These are phyloP conservation scores for Mungos mungo DNA, from an alignment of 2,113 vertebrate species.

Conservation along the genomic window DNA sequence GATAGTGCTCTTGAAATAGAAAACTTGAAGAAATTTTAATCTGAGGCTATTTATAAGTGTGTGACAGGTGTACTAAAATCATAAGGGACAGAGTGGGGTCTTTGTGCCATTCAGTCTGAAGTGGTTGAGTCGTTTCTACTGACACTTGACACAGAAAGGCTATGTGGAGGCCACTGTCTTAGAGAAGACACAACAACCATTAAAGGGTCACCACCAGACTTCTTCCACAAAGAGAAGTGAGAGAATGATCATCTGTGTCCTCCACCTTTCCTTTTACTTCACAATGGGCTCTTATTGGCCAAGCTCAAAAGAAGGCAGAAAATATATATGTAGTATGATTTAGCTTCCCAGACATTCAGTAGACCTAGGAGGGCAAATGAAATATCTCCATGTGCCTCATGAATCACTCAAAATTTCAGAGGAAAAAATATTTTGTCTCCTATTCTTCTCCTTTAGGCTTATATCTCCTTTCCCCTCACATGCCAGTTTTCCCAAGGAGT, in stretches of 20 bases:
- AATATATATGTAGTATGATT: neutral
- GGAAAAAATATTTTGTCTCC: neutral
- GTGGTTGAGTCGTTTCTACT: neutral
- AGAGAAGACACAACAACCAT: too few species aligned
- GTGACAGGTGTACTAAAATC: neutral
- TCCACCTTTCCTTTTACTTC: neutral
- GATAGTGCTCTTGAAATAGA: neutral
- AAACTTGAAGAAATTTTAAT: neutral
- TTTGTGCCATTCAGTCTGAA: neutral
- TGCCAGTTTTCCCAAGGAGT: neutral
- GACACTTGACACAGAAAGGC: neutral
- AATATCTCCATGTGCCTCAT: neutral
- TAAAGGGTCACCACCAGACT: neutral
- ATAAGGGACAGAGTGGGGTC: neutral
- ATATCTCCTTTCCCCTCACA: neutral
- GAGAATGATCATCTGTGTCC: accelerated
- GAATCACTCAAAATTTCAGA: neutral
- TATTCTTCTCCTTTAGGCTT: neutral
- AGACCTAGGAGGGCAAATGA: neutral
- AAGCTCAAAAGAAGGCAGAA: neutral
- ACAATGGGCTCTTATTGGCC: neutral
- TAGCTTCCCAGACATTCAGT: neutral
- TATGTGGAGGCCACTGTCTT: neutral
- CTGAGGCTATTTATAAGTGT: neutral
- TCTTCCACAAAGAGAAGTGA: neutral